Evolutionary conservation across 1,140 invertebrate species (phyloP), one percentile per base, ranked within the genome.

Genomic region (Mizuhopecten yessoensis): DNA sequence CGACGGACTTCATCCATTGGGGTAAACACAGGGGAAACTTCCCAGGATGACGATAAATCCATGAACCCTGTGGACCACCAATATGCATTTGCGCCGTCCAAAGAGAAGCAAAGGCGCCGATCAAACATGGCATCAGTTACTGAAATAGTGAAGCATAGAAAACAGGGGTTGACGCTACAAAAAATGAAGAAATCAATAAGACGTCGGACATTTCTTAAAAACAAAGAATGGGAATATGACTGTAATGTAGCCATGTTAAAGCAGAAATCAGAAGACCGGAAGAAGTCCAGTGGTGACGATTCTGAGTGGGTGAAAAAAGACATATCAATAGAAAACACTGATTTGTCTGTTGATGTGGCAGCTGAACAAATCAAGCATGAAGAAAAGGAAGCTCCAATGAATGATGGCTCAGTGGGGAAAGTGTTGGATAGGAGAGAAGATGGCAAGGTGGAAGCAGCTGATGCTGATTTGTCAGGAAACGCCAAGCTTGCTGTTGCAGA

Each of bases 221-320:
- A 7, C 29, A 75, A 75, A 75, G 1, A 75, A 13, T 75, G 57
- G 57, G 57, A 75, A 75, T 75, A 75, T 29, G n/a, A 75, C 2
- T 29, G 57, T 75, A 75, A 75, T 0, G 57, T 75, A 9, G 57
- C 23, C 11, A n/a, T 0, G n/a, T n/a, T 75, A n/a, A 75, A 11
- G n/a, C 15, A 29, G 57, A 75, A 75, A n/a, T 75, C 29, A 29
- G 57, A 75, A 29, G 1, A 75, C 5, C n/a, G n/a, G 57, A 75
- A n/a, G 17, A 11, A 2, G 57, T 29, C 17, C 20, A 75, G 17
- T 49, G 13, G 3, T 15, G 45, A 49, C 13, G 15, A 10, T 29
- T 75, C 57, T 75, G 57, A 75, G 57, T 23, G 5, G n/a, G 57
- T 75, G 57, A n/a, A n/a, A 29, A 75, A 75, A 75, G 57, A 75